Base-by-base conservation (phyloP, 2,113 vertebrate species). In the Eudyptes chrysolophus region DNA sequence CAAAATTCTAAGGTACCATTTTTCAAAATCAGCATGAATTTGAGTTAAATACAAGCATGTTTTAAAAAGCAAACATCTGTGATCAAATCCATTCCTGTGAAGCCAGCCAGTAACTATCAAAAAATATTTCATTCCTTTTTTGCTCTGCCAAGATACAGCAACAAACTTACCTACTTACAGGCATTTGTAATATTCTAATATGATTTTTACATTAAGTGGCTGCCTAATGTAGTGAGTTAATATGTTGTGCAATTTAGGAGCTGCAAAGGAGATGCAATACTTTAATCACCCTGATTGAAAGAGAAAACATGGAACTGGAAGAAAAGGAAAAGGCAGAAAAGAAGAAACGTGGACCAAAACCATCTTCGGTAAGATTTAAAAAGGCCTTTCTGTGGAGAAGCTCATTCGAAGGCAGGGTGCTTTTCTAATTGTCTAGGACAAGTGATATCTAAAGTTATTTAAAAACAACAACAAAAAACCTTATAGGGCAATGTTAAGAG, bases 261-360 rank as follows among this genome's bases (percentile, higher is more conserved):
- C 98, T 99, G 38, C 99, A 99, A 84, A 98, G 99, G 97, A 98
- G 99, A 76, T 99, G 99, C 89, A 99, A 99, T 96, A 99, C 99
- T 42, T 98, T 99, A 97, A 99, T 99, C 71, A 99, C 99, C 34
- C 98, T 99, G 93, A 99, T 99, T 70, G 99, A 99, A 98, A 98
- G 99, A 97, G 99, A 99, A 97, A 99, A 99, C 97, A 99, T 99
- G 99, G 99, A 99, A 98, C 98, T 99, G 96, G 99, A 99, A 98
- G 99, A 99, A 98, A 99, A 99, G 83, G 99, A 99, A 97, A 99
- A 99, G 97, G 99, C 99, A 24, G 99, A 99, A 98, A 99, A 99
- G 94, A 99, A 99, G 98, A 99, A 99, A 95, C 98, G 99, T 44
- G 99, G 99, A 95, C 99, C 99, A 96, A 99, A 99, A 92, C 98